phyloP scores from a whole-genome alignment of 2,888 invertebrate species.

The Falcaria lacertinaria region DNA sequence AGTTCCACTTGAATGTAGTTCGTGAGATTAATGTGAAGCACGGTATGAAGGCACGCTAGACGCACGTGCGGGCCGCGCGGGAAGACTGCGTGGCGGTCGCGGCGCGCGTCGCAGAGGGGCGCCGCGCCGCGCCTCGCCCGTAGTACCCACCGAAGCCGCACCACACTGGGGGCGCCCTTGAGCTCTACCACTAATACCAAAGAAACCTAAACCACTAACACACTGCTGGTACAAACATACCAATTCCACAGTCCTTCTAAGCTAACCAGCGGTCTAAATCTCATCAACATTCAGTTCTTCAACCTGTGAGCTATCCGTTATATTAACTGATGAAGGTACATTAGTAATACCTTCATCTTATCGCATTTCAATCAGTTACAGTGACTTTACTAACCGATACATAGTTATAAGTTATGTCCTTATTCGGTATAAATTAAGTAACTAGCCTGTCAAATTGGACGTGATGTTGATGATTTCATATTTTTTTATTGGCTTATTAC shows the following conservation, averaged over 20 bases:
- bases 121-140: conserved; percentile 20
- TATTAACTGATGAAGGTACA: no score
- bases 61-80: conserved; percentile 76
- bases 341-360: not conserved
- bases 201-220: not conserved
- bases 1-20: conserved; percentile 48
- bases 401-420: no score
- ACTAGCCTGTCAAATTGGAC: no score
- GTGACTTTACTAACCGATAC: not conserved
- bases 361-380: not conserved
- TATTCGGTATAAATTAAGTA: no score
- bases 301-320: not conserved
- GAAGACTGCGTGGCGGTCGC: conserved; percentile 78
- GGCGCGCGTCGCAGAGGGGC: conserved; percentile 56
- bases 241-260: no score
- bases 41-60: conserved; percentile 58
- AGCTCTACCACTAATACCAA: conserved; percentile 8
- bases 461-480: no score
- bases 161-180: conserved; percentile 49
- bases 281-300: not conserved
- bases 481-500: no score
- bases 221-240: not conserved
- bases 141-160: conserved; percentile 43
- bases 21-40: conserved; percentile 47
- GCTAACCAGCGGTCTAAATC: no score